Evolutionary conservation across 2,113 vertebrate genomes (phyloP).

Genomic region (Rousettus leschenaultii): DNA sequence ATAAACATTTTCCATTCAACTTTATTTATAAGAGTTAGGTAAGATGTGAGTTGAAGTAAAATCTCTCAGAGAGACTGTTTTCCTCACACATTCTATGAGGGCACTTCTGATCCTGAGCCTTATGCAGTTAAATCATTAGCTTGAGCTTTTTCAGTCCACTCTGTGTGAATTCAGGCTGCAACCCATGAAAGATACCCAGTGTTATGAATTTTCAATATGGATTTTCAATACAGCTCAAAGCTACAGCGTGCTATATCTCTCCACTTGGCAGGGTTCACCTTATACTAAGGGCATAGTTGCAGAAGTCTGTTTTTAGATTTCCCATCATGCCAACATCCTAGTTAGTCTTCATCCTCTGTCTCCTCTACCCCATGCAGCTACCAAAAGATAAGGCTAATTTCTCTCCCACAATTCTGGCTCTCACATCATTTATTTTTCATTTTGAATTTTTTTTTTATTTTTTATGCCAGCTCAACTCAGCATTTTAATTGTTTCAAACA

Average conservation of each 20-base stretch:
- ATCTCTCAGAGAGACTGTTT: background rate
- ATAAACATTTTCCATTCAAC: background rate
- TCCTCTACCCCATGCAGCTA: background rate
- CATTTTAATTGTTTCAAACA: slow-evolving; percentile 30
- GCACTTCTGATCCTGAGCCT: background rate
- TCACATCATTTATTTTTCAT: background rate
- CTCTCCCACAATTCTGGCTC: background rate
- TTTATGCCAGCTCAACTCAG: background rate
- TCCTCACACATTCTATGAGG: background rate
- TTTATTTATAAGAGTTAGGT: background rate
- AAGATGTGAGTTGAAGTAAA: background rate
- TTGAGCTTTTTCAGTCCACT: background rate
- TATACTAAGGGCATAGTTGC: background rate
- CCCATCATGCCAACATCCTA: background rate
- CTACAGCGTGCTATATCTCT: background rate
- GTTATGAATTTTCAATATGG: background rate
- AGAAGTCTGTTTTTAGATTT: background rate
- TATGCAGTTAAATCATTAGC: background rate
- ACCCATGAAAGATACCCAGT: background rate
- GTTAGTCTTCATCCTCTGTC: background rate
- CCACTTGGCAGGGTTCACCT: background rate
- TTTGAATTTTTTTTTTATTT: slow-evolving; percentile 1
- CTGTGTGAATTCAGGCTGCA: background rate
- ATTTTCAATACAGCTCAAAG: background rate
- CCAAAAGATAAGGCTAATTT: background rate